Conservation (phyloP, 2,797 vertebrate species). For the Bradypodion pumilum region DNA sequence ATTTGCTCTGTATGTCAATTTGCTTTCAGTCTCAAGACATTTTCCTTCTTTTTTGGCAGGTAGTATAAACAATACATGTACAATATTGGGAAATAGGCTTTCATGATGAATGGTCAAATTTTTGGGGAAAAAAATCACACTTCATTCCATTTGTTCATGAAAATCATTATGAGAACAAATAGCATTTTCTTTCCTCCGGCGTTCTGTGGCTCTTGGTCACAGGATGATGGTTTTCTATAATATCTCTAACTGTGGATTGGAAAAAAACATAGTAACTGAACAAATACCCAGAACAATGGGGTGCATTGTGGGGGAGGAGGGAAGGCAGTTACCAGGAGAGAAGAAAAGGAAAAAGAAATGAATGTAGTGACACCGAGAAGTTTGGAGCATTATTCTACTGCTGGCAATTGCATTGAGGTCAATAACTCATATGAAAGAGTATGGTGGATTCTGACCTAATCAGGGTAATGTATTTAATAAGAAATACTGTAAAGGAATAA, state of each 20-base stretch:
- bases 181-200: constrained; percentile 65
- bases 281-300: constrained; percentile 35
- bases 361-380: constrained; percentile 39
- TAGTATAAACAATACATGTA: constrained; percentile 62
- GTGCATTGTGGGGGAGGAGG: not conserved
- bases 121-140: constrained; percentile 62
- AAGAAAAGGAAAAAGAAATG: constrained; percentile 19
- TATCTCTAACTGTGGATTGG: constrained; percentile 50
- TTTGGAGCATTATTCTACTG: constrained; percentile 57
- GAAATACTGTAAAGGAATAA: constrained; percentile 6
- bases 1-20: constrained; percentile 36
- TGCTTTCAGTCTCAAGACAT: constrained; percentile 36
- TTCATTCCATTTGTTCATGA: constrained; percentile 70
- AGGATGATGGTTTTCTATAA: constrained; percentile 60
- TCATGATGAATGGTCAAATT: constrained; percentile 70
- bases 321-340: not conserved
- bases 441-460: constrained; percentile 36
- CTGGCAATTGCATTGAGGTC: constrained; percentile 36
- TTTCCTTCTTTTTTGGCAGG: constrained; percentile 38
- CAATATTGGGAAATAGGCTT: constrained; percentile 59
- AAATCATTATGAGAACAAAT: constrained; percentile 67
- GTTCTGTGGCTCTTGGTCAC: constrained; percentile 51
- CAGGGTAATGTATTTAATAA: constrained; percentile 41
- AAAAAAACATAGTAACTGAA: constrained; percentile 51
- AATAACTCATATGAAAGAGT: constrained; percentile 48